These are phyloP conservation scores for Ctenochaetus hawaiiensis DNA, from an alignment of 2,797 vertebrate genomes.

Conservation along the genomic window DNA sequence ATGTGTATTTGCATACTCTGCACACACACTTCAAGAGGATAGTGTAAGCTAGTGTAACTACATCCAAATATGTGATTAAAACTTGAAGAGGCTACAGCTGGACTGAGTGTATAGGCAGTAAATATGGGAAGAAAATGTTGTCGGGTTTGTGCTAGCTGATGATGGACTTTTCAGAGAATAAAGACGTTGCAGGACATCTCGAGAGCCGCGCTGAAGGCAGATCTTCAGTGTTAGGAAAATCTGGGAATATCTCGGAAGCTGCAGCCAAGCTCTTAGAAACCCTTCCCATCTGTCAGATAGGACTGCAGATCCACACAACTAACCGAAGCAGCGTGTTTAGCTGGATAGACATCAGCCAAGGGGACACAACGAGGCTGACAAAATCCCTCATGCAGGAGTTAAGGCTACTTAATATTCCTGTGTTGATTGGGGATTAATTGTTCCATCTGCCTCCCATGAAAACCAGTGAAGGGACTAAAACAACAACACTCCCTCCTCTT, in stretches of 20 bases:
- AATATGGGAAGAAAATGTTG: background rate
- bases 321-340: slow-evolving; percentile 46
- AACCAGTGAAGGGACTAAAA: slow-evolving; percentile 59
- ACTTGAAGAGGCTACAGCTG: slow-evolving; percentile 42
- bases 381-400: slow-evolving; percentile 64
- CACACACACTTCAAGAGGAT: slow-evolving; percentile 39
- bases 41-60: slow-evolving; percentile 15
- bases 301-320: slow-evolving; percentile 47
- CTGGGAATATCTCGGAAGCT: slow-evolving; percentile 44
- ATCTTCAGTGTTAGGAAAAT: slow-evolving; percentile 22
- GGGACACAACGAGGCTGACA: slow-evolving; percentile 37
- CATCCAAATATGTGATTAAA: slow-evolving; percentile 42
- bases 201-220: slow-evolving; percentile 29
- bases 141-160: slow-evolving; percentile 13
- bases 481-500: slow-evolving; percentile 37
- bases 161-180: slow-evolving; percentile 24
- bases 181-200: slow-evolving; percentile 25
- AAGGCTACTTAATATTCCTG: slow-evolving; percentile 75
- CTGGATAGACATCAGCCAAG: slow-evolving; percentile 59
- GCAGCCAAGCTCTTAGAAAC: slow-evolving; percentile 38
- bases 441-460: slow-evolving; percentile 87
- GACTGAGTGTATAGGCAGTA: background rate
- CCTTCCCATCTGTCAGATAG: slow-evolving; percentile 71
- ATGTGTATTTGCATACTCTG: slow-evolving; percentile 57
- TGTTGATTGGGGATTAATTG: slow-evolving; percentile 88